Conservation (phyloP, 2,113 vertebrate species). For the Galbula dea region DNA sequence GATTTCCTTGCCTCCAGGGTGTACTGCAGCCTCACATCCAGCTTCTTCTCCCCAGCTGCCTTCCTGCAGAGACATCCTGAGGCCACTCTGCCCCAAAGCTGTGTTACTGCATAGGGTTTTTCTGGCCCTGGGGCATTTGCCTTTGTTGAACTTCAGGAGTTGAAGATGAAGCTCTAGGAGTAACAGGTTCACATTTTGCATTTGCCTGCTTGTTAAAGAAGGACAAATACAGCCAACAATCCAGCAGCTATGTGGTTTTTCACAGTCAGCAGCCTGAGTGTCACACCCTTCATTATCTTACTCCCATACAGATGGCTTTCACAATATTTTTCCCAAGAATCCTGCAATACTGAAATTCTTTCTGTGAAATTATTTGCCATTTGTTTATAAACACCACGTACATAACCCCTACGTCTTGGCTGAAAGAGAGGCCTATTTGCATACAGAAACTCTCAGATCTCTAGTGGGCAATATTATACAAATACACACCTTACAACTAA, state of each 20-base stretch:
- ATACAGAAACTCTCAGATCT: not conserved
- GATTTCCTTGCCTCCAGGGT: not conserved
- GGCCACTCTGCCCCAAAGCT: not conserved
- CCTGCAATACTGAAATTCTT: not conserved
- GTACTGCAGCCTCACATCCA: not conserved
- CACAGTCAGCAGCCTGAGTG: not conserved
- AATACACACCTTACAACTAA: not conserved
- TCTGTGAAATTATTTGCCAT: not conserved
- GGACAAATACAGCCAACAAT: not conserved
- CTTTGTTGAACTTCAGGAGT: not conserved
- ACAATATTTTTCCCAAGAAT: not conserved
- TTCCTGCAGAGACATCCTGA: not conserved
- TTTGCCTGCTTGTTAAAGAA: not conserved
- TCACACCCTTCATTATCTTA: slow-evolving; percentile 8
- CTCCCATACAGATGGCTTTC: slow-evolving; percentile 16
- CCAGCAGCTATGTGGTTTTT: not conserved
- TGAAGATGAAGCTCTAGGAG: not conserved
- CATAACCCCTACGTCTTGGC: not conserved
- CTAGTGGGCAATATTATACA: not conserved
- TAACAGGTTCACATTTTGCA: not conserved
- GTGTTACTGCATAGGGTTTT: not conserved
- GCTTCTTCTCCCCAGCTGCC: not conserved
- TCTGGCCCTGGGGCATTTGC: not conserved
- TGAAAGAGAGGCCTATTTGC: not conserved
- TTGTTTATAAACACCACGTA: slow-evolving; percentile 14